These are phyloP conservation scores for Ectemnius cavifrons DNA, from an alignment of 2,888 invertebrate species.

Conservation along the genomic window DNA sequence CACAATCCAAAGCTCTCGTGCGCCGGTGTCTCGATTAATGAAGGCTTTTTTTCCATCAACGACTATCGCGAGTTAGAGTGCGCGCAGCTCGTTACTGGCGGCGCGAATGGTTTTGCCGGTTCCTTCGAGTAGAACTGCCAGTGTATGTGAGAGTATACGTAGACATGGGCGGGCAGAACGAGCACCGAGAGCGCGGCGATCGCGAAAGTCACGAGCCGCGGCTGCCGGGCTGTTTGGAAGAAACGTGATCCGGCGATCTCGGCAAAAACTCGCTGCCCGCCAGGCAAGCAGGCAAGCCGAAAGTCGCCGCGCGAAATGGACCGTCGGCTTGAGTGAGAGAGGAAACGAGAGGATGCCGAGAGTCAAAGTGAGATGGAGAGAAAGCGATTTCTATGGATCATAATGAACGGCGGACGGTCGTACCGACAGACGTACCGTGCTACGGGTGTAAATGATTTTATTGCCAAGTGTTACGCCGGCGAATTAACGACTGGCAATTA, in stretches of 20 bases:
- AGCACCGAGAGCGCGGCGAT: slow-evolving; percentile 19
- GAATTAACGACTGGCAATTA: slow-evolving; percentile 59
- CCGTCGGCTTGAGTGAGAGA: neutral
- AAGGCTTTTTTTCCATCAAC: slow-evolving; percentile 16
- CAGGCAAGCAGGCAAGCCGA: slow-evolving; percentile 31
- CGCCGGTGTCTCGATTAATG: slow-evolving; percentile 20
- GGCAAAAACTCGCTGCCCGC: slow-evolving; percentile 40
- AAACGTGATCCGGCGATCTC: slow-evolving; percentile 43
- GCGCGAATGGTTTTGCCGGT: slow-evolving; percentile 9
- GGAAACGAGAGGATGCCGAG: neutral
- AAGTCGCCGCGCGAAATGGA: slow-evolving; percentile 40
- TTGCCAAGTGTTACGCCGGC: slow-evolving; percentile 41
- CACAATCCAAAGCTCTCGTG: neutral
- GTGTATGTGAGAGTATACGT: no score
- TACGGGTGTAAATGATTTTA: slow-evolving; percentile 61
- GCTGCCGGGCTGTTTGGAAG: slow-evolving; percentile 31
- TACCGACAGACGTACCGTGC: slow-evolving; percentile 29
- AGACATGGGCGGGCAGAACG: slow-evolving; percentile 3
- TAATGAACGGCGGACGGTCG: slow-evolving; percentile 52
- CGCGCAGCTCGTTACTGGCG: neutral
- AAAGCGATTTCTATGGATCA: slow-evolving; percentile 55
- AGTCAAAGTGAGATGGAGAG: slow-evolving; percentile 23
- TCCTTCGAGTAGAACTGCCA: no score
- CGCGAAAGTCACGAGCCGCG: slow-evolving; percentile 40
- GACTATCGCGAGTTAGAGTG: slow-evolving; percentile 3